These are phyloP conservation scores for Osmerus mordax DNA, from an alignment of 2,113 vertebrate genomes.

Conservation along the genomic window DNA sequence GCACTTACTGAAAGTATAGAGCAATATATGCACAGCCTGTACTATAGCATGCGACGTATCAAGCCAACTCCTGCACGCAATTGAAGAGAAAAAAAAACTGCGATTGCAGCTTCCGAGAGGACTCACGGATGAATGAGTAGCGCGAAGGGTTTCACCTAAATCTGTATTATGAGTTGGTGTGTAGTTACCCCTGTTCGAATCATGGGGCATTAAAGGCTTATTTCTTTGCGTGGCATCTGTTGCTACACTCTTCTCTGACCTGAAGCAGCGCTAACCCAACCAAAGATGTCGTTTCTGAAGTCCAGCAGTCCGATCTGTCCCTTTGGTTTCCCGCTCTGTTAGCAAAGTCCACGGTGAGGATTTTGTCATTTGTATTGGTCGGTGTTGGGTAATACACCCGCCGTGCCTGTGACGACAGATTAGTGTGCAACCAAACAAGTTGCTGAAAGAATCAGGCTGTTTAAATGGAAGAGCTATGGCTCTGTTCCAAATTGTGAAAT, in stretches of 20 bases:
- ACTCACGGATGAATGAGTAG: slow-evolving; percentile 21
- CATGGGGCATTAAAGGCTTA: slow-evolving; percentile 71
- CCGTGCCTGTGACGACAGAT: slow-evolving; percentile 9
- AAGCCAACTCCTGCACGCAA: not conserved
- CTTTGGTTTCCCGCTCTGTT: not conserved
- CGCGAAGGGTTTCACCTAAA: slow-evolving; percentile 41
- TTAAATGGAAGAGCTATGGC: not conserved
- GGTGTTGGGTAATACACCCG: not conserved
- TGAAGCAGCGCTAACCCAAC: not conserved
- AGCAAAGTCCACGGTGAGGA: not conserved
- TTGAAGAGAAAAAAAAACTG: not conserved
- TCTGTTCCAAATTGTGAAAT: not conserved
- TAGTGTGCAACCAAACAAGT: slow-evolving; percentile 24
- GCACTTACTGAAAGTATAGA: not conserved
- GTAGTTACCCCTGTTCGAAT: slow-evolving; percentile 52
- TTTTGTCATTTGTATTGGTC: not conserved
- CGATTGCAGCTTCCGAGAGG: slow-evolving; percentile 16
- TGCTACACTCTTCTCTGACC: slow-evolving; percentile 32
- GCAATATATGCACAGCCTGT: not conserved
- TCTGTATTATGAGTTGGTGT: slow-evolving; percentile 33
- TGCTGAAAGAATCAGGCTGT: slow-evolving; percentile 26
- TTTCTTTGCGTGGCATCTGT: slow-evolving; percentile 67
- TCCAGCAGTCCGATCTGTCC: not conserved
- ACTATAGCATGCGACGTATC: not conserved
- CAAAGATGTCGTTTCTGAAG: not conserved